Base-by-base conservation (phyloP, 2,113 vertebrate species). In the Gadus macrocephalus region DNA sequence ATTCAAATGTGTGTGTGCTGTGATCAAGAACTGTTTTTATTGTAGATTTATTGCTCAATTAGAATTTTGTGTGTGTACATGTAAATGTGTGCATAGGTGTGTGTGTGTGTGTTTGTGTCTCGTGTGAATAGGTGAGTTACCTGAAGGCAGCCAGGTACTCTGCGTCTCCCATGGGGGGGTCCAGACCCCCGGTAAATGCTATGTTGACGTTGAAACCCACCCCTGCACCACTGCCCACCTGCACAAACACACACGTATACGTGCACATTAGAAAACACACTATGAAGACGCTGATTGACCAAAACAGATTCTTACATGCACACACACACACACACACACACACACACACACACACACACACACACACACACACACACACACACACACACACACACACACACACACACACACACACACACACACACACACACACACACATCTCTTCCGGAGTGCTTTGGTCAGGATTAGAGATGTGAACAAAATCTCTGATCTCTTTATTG, bases 71-170 rank as follows among this genome's bases (percentile, higher is more conserved):
- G 38, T 53, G 11, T 65, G n/a, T 65, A 19, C 38, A 28, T 53
- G 38, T 58, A 19, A 15, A 3, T 28, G 66, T 20, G 53, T 20
- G 6, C 56, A 3, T 22, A 25, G 14, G 22, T 12, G 66, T 28
- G 53, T n/a, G 25, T 28, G 53, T 56, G 66, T 67, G 66, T 56
- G 66, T 56, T 22, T 17, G 42, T 22, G 66, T 14, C 15, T 42
- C 31, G 28, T 15, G 56, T 19, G 4, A 5, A 20, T 2, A 65
- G 7, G 22, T 4, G 22, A 15, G 62, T 91, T 88, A 98, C 97
- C 97, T 97, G 92, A 98, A 98, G 75, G 97, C 97, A 20, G 96
- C 91, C 83, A 98, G 84, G 86, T 98, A 98, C 74, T 98, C 97
- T 0, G 88, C 88, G 0, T 98, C 97, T 68, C 95, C 95, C 94